A percentile compares a stretch with the other conserved stretches of the same genome.
Conservation (phyloP, 2,797 vertebrate species). For the Bradypodion ventrale region DNA sequence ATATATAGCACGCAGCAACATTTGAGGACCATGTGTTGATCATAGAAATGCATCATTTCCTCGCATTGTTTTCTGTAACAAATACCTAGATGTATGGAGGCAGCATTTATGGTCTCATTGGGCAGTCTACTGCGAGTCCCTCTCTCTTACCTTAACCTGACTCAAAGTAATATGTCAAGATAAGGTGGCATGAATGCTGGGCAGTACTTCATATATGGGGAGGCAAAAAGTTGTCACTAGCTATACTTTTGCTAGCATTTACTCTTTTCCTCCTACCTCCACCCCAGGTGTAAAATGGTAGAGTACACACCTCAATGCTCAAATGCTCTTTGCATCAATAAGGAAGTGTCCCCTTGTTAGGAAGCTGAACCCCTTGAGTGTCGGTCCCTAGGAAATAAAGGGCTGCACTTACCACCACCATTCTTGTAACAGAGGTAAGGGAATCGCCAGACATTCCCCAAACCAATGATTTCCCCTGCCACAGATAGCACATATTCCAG, state of each 20-base stretch:
- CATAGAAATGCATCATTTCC: too few relatives aligned
- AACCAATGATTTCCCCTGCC: conserved; percentile 90
- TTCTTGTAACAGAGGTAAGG: conserved; percentile 98
- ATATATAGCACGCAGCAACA: background rate
- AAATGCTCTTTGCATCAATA: background rate
- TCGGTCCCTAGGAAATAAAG: too few relatives aligned
- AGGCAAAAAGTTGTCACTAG: background rate
- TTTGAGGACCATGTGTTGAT: too few relatives aligned
- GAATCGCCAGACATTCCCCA: conserved; percentile 96
- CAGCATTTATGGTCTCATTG: background rate
- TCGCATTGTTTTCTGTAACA: too few relatives aligned
- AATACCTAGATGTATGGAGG: background rate
- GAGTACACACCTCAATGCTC: background rate
- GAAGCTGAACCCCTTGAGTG: background rate
- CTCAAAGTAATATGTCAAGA: background rate
- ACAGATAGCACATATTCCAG: conserved; percentile 90
- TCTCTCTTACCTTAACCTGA: background rate
- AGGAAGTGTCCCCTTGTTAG: background rate
- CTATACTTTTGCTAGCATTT: background rate
- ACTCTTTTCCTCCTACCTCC: too few relatives aligned
- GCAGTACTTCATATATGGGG: background rate
- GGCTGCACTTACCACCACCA: conserved; percentile 85
- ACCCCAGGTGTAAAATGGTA: background rate
- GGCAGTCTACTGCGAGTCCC: background rate
- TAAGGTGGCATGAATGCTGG: background rate